A percentile compares a stretch with the other conserved stretches of the same genome.
Conservation (phyloP, 2,113 vertebrate species). For the Corythaixoides concolor region DNA sequence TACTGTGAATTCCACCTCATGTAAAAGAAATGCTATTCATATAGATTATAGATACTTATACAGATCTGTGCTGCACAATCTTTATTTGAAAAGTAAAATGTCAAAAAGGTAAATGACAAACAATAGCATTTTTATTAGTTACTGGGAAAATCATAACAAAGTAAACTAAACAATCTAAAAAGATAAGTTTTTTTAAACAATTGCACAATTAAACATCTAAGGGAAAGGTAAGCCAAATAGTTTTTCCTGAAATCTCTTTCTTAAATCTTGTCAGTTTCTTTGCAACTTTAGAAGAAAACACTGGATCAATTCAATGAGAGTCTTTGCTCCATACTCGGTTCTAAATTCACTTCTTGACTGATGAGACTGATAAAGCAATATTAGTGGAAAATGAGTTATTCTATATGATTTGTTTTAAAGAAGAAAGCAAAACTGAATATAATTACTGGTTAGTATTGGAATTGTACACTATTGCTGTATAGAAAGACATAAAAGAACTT, state of each 20-base stretch:
- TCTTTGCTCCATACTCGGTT: not conserved
- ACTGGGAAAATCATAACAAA: not conserved
- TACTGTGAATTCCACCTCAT: not conserved
- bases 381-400: not conserved
- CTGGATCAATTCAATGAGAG: not conserved
- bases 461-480: not conserved
- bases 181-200: not conserved
- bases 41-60: not conserved
- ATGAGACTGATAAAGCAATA: not conserved
- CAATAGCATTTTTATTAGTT: not conserved
- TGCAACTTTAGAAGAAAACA: not conserved
- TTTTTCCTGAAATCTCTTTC: not conserved
- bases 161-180: not conserved
- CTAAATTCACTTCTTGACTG: slow-evolving; percentile 6
- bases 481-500: not conserved
- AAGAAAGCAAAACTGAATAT: not conserved
- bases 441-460: not conserved
- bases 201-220: not conserved
- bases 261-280: not conserved
- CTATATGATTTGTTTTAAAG: not conserved
- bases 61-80: not conserved
- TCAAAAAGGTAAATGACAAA: not conserved
- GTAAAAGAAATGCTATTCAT: not conserved
- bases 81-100: not conserved
- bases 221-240: not conserved